These are phyloP conservation scores for Scomberomorus guttatus DNA, from an alignment of 2,797 vertebrate species.

Conservation along the genomic window DNA sequence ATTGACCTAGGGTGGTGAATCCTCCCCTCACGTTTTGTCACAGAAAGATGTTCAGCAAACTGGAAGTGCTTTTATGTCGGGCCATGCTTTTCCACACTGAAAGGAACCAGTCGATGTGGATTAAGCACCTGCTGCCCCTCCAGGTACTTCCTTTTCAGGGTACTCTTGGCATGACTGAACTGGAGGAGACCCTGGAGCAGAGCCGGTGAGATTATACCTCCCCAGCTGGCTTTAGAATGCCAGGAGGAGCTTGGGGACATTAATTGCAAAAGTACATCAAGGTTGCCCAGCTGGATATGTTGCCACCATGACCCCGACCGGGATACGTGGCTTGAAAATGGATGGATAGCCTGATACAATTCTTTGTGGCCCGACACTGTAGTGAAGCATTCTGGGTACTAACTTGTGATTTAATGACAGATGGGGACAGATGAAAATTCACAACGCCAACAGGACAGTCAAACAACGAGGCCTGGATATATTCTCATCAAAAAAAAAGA, in stretches of 20 bases:
- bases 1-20: neutral
- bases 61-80: no score
- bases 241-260: conserved; percentile 29
- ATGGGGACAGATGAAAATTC: neutral
- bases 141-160: conserved; percentile 30
- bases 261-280: conserved; percentile 9
- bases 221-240: conserved; percentile 30
- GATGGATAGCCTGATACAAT: neutral
- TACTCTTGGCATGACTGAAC: conserved; percentile 15
- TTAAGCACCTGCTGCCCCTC: neutral
- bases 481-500: neutral
- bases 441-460: neutral
- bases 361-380: neutral
- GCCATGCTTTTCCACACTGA: conserved; percentile 2
- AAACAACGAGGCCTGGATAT: neutral
- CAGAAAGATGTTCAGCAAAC: neutral
- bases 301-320: conserved; percentile 7
- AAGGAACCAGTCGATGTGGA: conserved; percentile 2
- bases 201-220: conserved; percentile 47
- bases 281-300: conserved; percentile 26
- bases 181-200: conserved; percentile 32
- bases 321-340: conserved; percentile 24
- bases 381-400: neutral
- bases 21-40: neutral
- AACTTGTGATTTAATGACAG: neutral